These are phyloP conservation scores for Microtus californicus DNA, from an alignment of 2,797 vertebrate species.

Conservation along the genomic window DNA sequence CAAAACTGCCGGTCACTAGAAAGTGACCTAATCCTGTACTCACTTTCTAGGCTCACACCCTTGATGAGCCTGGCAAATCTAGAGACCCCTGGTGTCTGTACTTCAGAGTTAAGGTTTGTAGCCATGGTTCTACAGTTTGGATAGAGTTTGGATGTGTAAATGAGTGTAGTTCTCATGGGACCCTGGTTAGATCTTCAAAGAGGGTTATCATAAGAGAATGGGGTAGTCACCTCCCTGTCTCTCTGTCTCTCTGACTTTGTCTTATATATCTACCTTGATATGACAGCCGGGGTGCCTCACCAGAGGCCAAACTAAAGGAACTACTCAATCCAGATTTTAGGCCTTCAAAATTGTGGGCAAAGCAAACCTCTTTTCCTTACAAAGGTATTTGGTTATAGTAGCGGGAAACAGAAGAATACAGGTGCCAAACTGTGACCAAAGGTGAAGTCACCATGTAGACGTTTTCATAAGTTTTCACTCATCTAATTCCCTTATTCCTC, in stretches of 20 bases:
- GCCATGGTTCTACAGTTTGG: neutral
- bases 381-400: neutral
- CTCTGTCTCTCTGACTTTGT: neutral
- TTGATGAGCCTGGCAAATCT: neutral
- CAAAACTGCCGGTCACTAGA: neutral
- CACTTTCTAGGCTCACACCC: neutral
- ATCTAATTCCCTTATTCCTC: neutral
- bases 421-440: neutral
- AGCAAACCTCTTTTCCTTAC: neutral
- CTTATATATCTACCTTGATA: neutral
- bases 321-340: neutral
- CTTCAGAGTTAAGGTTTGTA: neutral
- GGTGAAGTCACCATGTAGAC: neutral
- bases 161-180: neutral
- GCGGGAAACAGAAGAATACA: neutral
- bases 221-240: neutral
- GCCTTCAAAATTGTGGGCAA: neutral
- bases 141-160: neutral
- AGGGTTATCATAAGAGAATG: neutral
- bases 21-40: neutral
- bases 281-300: neutral
- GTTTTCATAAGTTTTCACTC: neutral
- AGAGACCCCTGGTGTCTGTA: neutral
- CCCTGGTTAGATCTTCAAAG: neutral
- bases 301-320: neutral